phyloP scores from a whole-genome alignment of 2,113 vertebrate species.

The Macquaria ambigua region DNA sequence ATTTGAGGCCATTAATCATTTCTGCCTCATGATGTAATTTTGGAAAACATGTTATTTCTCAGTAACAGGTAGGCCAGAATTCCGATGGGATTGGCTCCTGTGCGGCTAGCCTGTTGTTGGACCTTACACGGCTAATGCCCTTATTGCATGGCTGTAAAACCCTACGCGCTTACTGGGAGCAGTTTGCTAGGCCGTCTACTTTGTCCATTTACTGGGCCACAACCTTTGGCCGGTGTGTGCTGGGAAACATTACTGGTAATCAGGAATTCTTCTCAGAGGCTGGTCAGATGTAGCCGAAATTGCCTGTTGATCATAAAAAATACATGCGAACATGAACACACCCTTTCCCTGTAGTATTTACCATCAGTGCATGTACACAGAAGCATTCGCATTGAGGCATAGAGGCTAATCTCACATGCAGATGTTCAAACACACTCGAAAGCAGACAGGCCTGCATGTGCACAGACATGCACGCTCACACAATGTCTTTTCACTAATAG shows the following conservation, averaged over 20 bases:
- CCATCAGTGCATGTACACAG: slow-evolving; percentile 14
- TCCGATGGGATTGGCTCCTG: slow-evolving; percentile 33
- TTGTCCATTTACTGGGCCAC: slow-evolving; percentile 23
- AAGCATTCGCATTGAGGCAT: neutral
- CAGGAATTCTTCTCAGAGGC: slow-evolving; percentile 20
- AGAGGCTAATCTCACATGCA: slow-evolving; percentile 6
- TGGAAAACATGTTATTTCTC: slow-evolving; percentile 68
- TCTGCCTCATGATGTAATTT: slow-evolving; percentile 76
- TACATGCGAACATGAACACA: slow-evolving; percentile 30
- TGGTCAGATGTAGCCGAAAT: slow-evolving; percentile 31
- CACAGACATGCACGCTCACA: slow-evolving; percentile 10
- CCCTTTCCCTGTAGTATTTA: slow-evolving; percentile 11
- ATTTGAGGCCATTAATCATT: slow-evolving; percentile 80
- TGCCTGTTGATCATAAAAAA: slow-evolving; percentile 60
- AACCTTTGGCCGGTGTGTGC: slow-evolving; percentile 43
- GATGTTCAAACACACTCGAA: slow-evolving; percentile 25
- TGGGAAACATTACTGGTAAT: slow-evolving; percentile 16
- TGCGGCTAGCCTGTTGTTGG: slow-evolving; percentile 38
- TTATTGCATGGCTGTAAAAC: slow-evolving; percentile 70
- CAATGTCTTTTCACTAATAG: slow-evolving; percentile 53
- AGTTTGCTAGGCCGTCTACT: slow-evolving; percentile 39
- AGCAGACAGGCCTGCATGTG: slow-evolving; percentile 35
- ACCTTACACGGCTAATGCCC: slow-evolving; percentile 55
- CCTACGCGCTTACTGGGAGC: slow-evolving; percentile 42
- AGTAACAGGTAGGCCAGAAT: slow-evolving; percentile 69